Percentiles rank a stretch among this genome's conserved stretches.
Conservation (phyloP, 2,797 vertebrate species). For the Rhincodon typus region DNA sequence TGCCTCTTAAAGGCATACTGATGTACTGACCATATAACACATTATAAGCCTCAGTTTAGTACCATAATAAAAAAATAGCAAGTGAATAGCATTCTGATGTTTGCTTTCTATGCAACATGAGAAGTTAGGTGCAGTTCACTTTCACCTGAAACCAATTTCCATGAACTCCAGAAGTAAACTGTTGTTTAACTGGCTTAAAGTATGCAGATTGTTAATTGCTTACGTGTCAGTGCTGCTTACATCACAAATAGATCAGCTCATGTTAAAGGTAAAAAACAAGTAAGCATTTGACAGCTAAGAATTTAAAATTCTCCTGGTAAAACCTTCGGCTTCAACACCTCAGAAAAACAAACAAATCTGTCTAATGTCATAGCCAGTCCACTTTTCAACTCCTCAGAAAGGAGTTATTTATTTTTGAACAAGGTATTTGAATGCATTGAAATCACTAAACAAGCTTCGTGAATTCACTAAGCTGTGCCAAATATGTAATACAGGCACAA, state of each 20-base stretch:
- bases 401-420: slow-evolving; percentile 2
- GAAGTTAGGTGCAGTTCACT: not conserved
- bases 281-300: not conserved
- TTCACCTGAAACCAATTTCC: not conserved
- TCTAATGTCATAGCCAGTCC: slow-evolving; percentile 6
- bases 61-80: not conserved
- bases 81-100: not conserved
- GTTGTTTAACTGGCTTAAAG: not conserved
- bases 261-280: not conserved
- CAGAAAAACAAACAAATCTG: slow-evolving; percentile 20
- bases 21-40: not conserved
- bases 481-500: not conserved
- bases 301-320: slow-evolving; percentile 7
- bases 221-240: not conserved
- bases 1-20: too few species aligned
- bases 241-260: not conserved
- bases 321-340: slow-evolving; percentile 18
- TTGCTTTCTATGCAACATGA: not conserved
- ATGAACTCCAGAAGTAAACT: not conserved
- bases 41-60: not conserved
- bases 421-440: slow-evolving; percentile 8
- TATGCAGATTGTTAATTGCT: not conserved
- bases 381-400: slow-evolving; percentile 27
- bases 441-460: not conserved
- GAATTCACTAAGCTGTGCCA: slow-evolving; percentile 9